phyloP scores from a whole-genome alignment of 2,888 invertebrate species.

The Epicampocera succincta region DNA sequence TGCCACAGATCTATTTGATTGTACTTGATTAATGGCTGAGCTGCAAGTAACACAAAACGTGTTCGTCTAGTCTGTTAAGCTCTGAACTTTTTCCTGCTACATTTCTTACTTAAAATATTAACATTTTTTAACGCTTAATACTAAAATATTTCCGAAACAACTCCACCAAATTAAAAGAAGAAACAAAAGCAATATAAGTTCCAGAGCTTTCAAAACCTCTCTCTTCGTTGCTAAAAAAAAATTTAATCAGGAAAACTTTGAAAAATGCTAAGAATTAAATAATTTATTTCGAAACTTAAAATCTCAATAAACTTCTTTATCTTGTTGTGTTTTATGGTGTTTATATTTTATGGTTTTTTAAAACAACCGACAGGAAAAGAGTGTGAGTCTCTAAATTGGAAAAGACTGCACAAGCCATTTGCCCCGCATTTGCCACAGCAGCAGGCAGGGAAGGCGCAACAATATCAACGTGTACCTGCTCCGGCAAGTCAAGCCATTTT shows the following conservation, averaged over 20 bases:
- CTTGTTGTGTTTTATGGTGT: slow-evolving; percentile 51
- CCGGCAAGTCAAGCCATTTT: slow-evolving; percentile 5
- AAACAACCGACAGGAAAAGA: slow-evolving; percentile 7
- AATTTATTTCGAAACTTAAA: slow-evolving; percentile 54
- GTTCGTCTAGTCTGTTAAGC: too few relatives aligned
- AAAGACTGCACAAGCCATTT: slow-evolving; percentile 36
- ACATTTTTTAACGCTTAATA: too few relatives aligned
- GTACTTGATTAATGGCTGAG: too few relatives aligned
- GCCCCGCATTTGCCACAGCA: not conserved
- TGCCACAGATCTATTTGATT: too few relatives aligned
- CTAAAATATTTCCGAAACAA: too few relatives aligned
- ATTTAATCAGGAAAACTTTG: slow-evolving; percentile 15
- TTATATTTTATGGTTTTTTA: slow-evolving; percentile 52
- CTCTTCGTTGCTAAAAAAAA: not conserved
- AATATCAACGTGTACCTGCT: not conserved
- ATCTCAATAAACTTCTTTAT: slow-evolving; percentile 52
- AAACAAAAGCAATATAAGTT: too few relatives aligned
- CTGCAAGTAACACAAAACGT: too few relatives aligned
- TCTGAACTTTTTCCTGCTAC: too few relatives aligned
- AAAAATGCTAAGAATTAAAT: slow-evolving; percentile 31
- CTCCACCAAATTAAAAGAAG: too few relatives aligned
- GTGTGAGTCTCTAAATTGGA: slow-evolving; percentile 49
- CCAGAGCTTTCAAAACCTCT: too few relatives aligned
- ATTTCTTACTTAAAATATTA: too few relatives aligned
- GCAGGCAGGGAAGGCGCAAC: not conserved